Evolutionary conservation across 2,888 invertebrate genomes (phyloP).

Genomic region (Drosophila cyrtoloma): DNA sequence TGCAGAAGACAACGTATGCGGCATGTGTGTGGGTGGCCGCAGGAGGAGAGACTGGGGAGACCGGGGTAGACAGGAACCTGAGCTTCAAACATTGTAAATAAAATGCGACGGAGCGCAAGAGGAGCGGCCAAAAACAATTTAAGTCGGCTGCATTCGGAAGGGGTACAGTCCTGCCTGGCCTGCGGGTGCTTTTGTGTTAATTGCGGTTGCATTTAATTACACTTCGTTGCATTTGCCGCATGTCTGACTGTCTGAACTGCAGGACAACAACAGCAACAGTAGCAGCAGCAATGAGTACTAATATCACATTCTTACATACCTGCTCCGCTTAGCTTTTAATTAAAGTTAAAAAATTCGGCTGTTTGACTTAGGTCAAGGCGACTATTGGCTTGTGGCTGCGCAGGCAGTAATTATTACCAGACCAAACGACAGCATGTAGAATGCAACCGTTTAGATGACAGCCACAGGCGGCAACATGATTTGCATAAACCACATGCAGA

Average conservation of each 20-base stretch:
- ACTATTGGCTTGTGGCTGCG: conserved; percentile 23
- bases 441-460: conserved; percentile 33
- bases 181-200: conserved; percentile 80
- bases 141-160: conserved; percentile 8
- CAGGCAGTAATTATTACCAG: conserved; percentile 51
- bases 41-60: conserved; percentile 9
- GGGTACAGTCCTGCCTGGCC: conserved; percentile 38
- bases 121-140: background rate
- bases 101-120: conserved; percentile 42
- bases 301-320: conserved; percentile 19
- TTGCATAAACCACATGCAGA: conserved; percentile 55
- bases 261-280: background rate
- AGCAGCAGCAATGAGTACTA: background rate
- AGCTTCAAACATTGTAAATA: conserved; percentile 75
- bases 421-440: conserved; percentile 19
- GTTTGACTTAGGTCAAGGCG: conserved; percentile 26
- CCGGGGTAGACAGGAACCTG: conserved; percentile 53
- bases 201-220: conserved; percentile 82
- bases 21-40: conserved; percentile 8
- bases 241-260: conserved; percentile 31
- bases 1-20: conserved; percentile 32
- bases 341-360: conserved; percentile 70
- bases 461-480: conserved; percentile 41
- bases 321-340: conserved; percentile 65
- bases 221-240: conserved; percentile 69